Base-by-base conservation (phyloP, 1,140 invertebrate species). In the Dendroctonus ponderosae region DNA sequence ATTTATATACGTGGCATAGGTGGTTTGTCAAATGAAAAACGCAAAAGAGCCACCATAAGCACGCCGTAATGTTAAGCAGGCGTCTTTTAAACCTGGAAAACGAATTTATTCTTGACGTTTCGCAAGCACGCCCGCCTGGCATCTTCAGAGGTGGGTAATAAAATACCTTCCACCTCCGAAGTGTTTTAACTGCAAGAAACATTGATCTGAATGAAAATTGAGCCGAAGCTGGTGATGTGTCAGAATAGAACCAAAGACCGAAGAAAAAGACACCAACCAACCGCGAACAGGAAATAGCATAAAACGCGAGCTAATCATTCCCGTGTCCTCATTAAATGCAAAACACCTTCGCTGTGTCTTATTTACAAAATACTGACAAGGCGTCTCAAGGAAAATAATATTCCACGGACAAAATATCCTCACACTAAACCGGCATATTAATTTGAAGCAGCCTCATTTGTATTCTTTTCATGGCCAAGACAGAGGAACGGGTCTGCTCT, bases 361-460 rank as follows among this genome's bases (percentile, higher is more conserved):
- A 66, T 66, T 66, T 66, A 66, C 48, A 48, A 58, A 59, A 66
- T 54, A 59, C 63, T 66, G 63, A 66, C 63, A 59, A 66, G 54
- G 46, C 53, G 63, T 52, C 66, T 60, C 46, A 11, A 11, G n/a
- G 52, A 68, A 62, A 57, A 68, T 68, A 68, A 68, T 68, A 68
- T 68, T 61, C 66, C 43, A 63, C 53, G 63, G 52, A 68, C 66
- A 68, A 63, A 68, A 68, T 58, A 68, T 68, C 66, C 53, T 62
- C 53, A 43, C 46, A 63, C 66, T 44, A 59, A 68, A 38, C 12
- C 60, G 54, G 66, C 59, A 68, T 68, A 68, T 58, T 68, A 68
- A 68, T 68, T 62, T 40, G 53, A 51, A 57, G 7, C 51, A 3
- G 48, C 51, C 66, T 68, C 61, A 68, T 67, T 68, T 63, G 66